Evolutionary conservation across 2,797 vertebrate genomes (phyloP), one percentile per base, ranked within the genome.

Genomic region (Rhinichthys osculus): DNA sequence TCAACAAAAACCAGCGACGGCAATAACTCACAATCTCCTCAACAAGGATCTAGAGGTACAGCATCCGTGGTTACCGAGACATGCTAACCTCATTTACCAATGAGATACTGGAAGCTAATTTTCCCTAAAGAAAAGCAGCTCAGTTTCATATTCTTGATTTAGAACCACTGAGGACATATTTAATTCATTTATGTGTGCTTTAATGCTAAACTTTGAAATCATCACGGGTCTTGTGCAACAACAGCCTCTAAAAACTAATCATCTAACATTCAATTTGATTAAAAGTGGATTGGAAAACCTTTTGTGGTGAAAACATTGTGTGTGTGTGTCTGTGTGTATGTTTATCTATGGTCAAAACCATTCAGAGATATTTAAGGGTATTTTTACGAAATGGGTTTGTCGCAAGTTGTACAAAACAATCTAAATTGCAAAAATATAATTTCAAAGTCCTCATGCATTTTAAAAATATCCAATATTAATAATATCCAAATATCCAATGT

Each of bases 1-100:
- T 84, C 81, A 84, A 85, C 86, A 88, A 74, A 80, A 87, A 54
- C 11, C 70, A 84, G 81, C 44, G 27, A 82, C 33, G 72, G 81
- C 5, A 54, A 87, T 82, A 84, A 64, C 79, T 71, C 81, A 76
- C 62, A 47, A 71, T 84, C 79, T 84, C 33, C 70, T 40, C 40
- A 33, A 44, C 33, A 42, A n/a, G 8, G 47, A 84, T 33, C 35
- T 64, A 47, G 33, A 70, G 74, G 35, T 69, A 42, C 44, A 6
- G 72, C 62, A 54, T 84, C 11, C 35, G 42, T n/a, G 73, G 7
- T 33, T 76, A 78, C 67, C 38, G 57, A 84, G 73, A 78, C 19
- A 62, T 33, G 50, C 64, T 84, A 78, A 78, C 83, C 83, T 84
- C 50, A 84, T 84, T 84, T 84, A 44, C 47, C 9, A n/a, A 82